Percentiles rank a stretch among this genome's conserved stretches.
Conservation (phyloP, 2,888 invertebrate genomes). For the Malthinus flaveolus region DNA sequence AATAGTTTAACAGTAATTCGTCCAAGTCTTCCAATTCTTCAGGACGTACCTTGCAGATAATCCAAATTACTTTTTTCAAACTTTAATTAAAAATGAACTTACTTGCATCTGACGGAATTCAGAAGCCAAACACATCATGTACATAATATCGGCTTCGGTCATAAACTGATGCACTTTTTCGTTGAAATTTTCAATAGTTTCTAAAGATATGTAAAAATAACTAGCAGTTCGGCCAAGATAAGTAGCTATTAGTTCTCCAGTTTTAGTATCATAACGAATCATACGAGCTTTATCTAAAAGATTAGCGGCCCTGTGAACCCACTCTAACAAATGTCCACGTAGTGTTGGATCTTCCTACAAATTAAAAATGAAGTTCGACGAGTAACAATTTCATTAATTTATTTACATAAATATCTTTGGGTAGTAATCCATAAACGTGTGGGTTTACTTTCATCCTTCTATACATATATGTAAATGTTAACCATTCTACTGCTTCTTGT, state of each 20-base stretch:
- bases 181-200: constrained; percentile 92
- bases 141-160: constrained; percentile 84
- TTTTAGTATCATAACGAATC: constrained; percentile 86
- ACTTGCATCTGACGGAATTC: constrained; percentile 93
- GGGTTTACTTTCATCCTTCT: constrained; percentile 94
- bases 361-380: constrained; percentile 13
- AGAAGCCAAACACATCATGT: constrained; percentile 87
- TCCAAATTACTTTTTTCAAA: constrained; percentile 8
- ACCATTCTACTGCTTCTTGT: constrained; percentile 96
- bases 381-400: neutral
- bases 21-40: constrained; percentile 94
- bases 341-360: constrained; percentile 75
- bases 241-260: constrained; percentile 78
- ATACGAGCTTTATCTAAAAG: constrained; percentile 89
- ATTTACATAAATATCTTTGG: constrained; percentile 17
- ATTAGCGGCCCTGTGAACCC: constrained; percentile 81
- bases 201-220: constrained; percentile 96
- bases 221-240: constrained; percentile 96
- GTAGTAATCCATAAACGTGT: constrained; percentile 67
- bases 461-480: constrained; percentile 95
- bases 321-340: constrained; percentile 73
- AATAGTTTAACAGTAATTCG: constrained; percentile 69
- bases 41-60: constrained; percentile 74
- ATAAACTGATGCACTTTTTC: constrained; percentile 78
- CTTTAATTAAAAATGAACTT: constrained; percentile 10